Evolutionary conservation across 2,888 invertebrate species (phyloP), one percentile per base, ranked within the genome.

Genomic region (Rutpela maculata): DNA sequence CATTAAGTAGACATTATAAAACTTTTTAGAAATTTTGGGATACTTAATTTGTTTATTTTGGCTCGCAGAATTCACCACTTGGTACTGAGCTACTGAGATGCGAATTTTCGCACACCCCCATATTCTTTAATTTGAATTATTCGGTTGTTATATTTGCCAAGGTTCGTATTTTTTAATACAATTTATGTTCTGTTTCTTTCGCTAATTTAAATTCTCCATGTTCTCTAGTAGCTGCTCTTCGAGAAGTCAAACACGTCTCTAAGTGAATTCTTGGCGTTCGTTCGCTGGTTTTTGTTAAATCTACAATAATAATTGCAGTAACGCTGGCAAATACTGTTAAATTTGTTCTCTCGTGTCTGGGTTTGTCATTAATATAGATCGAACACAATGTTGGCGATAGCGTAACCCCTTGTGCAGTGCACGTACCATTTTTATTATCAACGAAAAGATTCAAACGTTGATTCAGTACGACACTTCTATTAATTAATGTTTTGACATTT

Each of bases 291-390:
- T n/a, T 6, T 50, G 50, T 50, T 50, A 12, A 50, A 50, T 50
- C n/a, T n/a, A n/a, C n/a, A 15, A n/a, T 50, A 15, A n/a, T 50
- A 50, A 50, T 50, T 50, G 50, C 50, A 50, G 50, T 50, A 50
- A 50, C 50, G 15, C n/a, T n/a, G 17, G n/a, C 50, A 50, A 50
- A 50, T 50, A 50, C 15, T 50, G 50, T 50, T 50, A 50, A 50
- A 50, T 50, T 50, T 50, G 50, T 50, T 50, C 50, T 43, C 43
- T 50, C 50, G 50, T 50, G 50, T 15, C 50, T 50, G 50, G 4
- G 50, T 50, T 6, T n/a, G 50, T n/a, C n/a, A 50, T 50, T 50
- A 50, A 50, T 50, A 50, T 50, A 50, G 50, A 50, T n/a, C 50
- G 50, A n/a, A 4, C 50, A 50, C 50, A 50, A n/a, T 50, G 50